These are phyloP conservation scores for Sciurus vulgaris DNA, from an alignment of 2,797 vertebrate genomes.

Conservation along the genomic window DNA sequence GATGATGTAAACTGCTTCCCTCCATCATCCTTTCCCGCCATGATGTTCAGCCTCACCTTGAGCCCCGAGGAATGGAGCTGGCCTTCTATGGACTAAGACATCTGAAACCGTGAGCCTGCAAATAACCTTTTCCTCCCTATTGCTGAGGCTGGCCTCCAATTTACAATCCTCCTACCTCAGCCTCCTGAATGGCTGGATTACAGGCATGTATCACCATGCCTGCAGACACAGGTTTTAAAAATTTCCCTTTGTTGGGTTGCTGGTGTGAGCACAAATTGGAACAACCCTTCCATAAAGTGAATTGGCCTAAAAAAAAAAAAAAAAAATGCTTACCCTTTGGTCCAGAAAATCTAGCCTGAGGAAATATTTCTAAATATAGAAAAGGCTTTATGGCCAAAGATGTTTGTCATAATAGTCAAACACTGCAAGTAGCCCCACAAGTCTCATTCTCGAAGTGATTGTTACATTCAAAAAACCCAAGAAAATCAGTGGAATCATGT, in stretches of 20 bases:
- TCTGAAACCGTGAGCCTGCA: too few relatives aligned
- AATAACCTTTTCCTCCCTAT: too few relatives aligned
- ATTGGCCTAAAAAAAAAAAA: neutral
- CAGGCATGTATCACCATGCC: too few relatives aligned
- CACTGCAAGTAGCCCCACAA: neutral
- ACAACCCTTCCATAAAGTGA: slow-evolving; percentile 9
- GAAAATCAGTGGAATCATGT: neutral
- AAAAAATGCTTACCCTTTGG: neutral
- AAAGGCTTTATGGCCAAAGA: slow-evolving; percentile 24
- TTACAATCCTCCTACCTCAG: too few relatives aligned
- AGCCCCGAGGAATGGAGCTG: too few relatives aligned
- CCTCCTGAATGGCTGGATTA: too few relatives aligned
- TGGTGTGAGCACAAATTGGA: neutral
- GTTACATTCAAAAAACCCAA: neutral
- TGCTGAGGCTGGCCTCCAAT: too few relatives aligned
- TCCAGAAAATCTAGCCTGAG: slow-evolving; percentile 53
- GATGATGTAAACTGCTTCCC: too few relatives aligned
- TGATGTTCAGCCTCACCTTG: too few relatives aligned
- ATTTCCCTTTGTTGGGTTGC: neutral
- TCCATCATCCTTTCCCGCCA: too few relatives aligned
- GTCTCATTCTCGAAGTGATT: neutral
- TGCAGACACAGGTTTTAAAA: neutral
- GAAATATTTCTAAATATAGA: slow-evolving; percentile 45
- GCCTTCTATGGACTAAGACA: too few relatives aligned
- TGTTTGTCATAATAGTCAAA: neutral